phyloP scores from a whole-genome alignment of 2,113 vertebrate species.

The Nibea albiflora region DNA sequence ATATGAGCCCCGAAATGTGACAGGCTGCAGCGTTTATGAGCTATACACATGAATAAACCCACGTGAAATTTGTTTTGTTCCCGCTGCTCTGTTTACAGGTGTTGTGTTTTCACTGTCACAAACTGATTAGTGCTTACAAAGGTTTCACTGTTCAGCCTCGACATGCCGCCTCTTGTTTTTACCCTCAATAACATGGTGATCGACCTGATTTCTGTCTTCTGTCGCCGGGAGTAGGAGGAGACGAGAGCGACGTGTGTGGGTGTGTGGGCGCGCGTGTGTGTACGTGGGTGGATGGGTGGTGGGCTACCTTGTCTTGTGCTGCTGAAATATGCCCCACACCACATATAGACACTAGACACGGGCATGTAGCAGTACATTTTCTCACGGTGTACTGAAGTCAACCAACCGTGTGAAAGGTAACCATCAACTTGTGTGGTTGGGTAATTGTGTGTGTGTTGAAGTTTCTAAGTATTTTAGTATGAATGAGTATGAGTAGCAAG shows the following conservation, averaged over 20 bases:
- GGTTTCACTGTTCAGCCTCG: background rate
- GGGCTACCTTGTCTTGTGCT: conserved; percentile 28
- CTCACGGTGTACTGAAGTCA: background rate
- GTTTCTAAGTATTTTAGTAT: background rate
- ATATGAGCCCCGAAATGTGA: background rate
- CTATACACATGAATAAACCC: background rate
- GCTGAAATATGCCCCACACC: conserved; percentile 6
- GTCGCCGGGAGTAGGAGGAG: conserved; percentile 47
- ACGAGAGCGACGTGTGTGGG: conserved; percentile 41
- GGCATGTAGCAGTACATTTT: background rate
- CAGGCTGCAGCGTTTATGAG: background rate
- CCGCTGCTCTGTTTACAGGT: background rate
- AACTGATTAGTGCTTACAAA: background rate
- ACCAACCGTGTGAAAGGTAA: background rate
- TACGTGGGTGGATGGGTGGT: conserved; percentile 3
- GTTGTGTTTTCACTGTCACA: conserved; percentile 17
- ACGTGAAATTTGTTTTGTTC: background rate
- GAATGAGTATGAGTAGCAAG: background rate
- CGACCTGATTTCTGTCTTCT: conserved; percentile 33
- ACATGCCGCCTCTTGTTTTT: conserved; percentile 35
- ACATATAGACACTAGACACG: background rate
- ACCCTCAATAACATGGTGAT: conserved; percentile 27
- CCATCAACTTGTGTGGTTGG: background rate
- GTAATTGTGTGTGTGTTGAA: background rate
- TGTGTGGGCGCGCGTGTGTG: conserved; percentile 25